Conservation (phyloP, 2,888 invertebrate species). For the Apotomis capreana region DNA sequence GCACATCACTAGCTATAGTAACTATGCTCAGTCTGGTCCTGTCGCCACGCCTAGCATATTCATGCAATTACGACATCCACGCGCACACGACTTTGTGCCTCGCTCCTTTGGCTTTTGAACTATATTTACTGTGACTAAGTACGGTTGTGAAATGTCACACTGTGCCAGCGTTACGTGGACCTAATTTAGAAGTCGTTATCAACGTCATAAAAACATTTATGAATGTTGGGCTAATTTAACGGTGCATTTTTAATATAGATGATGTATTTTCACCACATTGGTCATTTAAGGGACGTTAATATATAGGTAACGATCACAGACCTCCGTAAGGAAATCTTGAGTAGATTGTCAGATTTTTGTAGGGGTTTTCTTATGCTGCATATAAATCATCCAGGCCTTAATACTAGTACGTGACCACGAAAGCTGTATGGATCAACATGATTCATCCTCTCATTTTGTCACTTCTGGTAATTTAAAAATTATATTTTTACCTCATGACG, state of each 20-base stretch:
- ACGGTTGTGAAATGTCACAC: slow-evolving; percentile 11
- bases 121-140: neutral
- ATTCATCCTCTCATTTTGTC: no score
- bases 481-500: no score
- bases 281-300: neutral
- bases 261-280: neutral
- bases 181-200: slow-evolving; percentile 27
- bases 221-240: neutral
- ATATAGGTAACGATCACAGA: no score
- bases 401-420: no score
- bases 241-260: neutral
- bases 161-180: slow-evolving; percentile 14
- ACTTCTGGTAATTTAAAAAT: no score
- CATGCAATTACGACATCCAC: slow-evolving; percentile 13
- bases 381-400: no score
- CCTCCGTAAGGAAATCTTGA: no score
- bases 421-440: no score
- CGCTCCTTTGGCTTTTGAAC: neutral
- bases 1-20: slow-evolving; percentile 13
- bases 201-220: slow-evolving; percentile 22
- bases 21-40: slow-evolving; percentile 9
- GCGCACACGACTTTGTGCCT: slow-evolving; percentile 1
- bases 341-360: no score
- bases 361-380: no score
- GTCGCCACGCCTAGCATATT: neutral